Evolutionary conservation across 2,888 invertebrate species (phyloP).

Genomic region (Camptogramma bilineatum): DNA sequence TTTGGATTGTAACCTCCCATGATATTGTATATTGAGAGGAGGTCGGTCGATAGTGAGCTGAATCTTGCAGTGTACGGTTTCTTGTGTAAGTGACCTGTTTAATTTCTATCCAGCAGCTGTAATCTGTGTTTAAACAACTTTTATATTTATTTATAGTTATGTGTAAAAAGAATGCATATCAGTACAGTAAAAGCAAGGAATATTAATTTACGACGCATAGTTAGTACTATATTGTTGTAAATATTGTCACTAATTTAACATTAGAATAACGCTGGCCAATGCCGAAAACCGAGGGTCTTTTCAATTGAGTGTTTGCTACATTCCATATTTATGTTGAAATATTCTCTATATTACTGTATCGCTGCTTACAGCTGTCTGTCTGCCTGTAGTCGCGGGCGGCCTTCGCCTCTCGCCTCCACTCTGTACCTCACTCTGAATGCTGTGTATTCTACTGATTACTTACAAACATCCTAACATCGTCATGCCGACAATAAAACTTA

Average conservation of each 20-base stretch:
- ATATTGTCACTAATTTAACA: slow-evolving; percentile 82
- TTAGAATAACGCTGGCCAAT: slow-evolving; percentile 76
- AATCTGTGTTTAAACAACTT: slow-evolving; percentile 84
- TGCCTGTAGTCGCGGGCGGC: slow-evolving; percentile 16
- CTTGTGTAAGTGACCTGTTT: slow-evolving; percentile 78
- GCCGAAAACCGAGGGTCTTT: slow-evolving; percentile 79
- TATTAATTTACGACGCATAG: slow-evolving; percentile 81
- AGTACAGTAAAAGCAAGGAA: slow-evolving; percentile 79
- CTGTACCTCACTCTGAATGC: slow-evolving; percentile 21
- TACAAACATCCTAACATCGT: slow-evolving; percentile 57
- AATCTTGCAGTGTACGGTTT: slow-evolving; percentile 79
- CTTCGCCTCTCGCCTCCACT: neutral
- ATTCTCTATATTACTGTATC: slow-evolving; percentile 74
- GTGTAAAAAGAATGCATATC: slow-evolving; percentile 80
- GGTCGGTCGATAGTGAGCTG: slow-evolving; percentile 73
- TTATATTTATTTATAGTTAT: slow-evolving; percentile 80
- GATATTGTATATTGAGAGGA: slow-evolving; percentile 73
- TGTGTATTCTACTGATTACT: slow-evolving; percentile 24
- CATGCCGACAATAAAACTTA: slow-evolving; percentile 45
- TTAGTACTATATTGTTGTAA: slow-evolving; percentile 81
- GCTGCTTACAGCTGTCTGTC: slow-evolving; percentile 52
- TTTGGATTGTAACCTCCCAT: slow-evolving; percentile 74
- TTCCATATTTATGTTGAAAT: slow-evolving; percentile 86
- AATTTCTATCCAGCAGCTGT: slow-evolving; percentile 81
- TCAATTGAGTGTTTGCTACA: slow-evolving; percentile 85